These are phyloP conservation scores for Platysternon megacephalum DNA, from an alignment of 2,113 vertebrate species.

Conservation along the genomic window DNA sequence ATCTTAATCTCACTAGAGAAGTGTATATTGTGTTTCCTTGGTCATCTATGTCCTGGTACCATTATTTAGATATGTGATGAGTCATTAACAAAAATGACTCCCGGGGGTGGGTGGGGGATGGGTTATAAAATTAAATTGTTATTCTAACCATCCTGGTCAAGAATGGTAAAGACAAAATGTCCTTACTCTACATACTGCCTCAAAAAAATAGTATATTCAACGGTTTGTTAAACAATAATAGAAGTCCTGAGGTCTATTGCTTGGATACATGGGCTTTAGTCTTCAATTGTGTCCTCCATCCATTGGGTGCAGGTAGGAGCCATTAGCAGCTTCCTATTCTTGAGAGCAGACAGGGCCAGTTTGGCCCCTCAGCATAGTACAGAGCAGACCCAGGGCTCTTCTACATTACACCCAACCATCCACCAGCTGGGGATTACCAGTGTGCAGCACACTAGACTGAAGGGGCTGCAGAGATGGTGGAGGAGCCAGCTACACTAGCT, in stretches of 20 bases:
- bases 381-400: not conserved
- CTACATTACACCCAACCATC: not conserved
- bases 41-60: not conserved
- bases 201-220: not conserved
- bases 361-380: not conserved
- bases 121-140: not conserved
- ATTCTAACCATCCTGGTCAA: not conserved
- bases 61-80: not conserved
- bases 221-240: not conserved
- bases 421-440: not conserved
- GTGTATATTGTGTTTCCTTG: not conserved
- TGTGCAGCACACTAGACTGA: not conserved
- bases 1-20: slow-evolving; percentile 11
- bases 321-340: not conserved
- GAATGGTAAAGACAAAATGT: not conserved
- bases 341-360: not conserved
- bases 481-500: not conserved
- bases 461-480: not conserved
- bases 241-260: not conserved
- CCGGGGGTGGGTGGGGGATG: not conserved
- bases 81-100: not conserved
- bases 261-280: accelerated
- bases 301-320: not conserved
- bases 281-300: not conserved
- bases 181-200: not conserved